A percentile compares a stretch with the other conserved stretches of the same genome.
These are phyloP conservation scores for Hartigia nigra DNA, from an alignment of 2,888 invertebrate genomes.

Conservation along the genomic window DNA sequence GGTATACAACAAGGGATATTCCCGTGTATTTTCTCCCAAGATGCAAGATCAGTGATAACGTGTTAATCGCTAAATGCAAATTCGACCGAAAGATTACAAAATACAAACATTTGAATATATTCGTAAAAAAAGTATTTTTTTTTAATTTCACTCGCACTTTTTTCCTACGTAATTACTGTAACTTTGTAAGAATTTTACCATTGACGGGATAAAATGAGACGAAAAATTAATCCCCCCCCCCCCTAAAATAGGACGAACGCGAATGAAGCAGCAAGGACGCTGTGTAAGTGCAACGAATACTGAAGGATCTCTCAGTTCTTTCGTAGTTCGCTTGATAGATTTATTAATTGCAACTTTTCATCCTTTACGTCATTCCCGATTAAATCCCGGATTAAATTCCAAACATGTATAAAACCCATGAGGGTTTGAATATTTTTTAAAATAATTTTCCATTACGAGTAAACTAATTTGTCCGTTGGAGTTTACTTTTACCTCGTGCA, in stretches of 20 bases:
- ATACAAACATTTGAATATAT: not conserved
- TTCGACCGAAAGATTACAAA: not conserved
- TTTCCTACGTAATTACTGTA: not conserved
- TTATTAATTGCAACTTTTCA: not conserved
- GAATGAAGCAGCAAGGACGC: not conserved
- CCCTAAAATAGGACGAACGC: not conserved
- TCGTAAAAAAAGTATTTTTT: not conserved
- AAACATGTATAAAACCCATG: not conserved
- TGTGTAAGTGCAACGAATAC: not conserved
- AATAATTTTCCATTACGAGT: not conserved
- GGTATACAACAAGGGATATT: not conserved
- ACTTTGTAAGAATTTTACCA: not conserved
- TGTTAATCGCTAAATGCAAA: not conserved
- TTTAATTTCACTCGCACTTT: not conserved
- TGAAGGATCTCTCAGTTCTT: not conserved
- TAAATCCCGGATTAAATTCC: not conserved
- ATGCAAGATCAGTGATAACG: not conserved
- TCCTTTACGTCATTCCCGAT: not conserved
- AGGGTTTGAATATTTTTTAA: not conserved
- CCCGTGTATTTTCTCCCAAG: no score
- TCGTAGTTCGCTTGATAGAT: not conserved
- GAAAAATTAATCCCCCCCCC: not conserved
- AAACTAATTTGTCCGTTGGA: not conserved
- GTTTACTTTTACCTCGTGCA: not conserved
- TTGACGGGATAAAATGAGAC: not conserved